phyloP scores from a whole-genome alignment of 2,888 invertebrate genomes.

The Zygothrica quintamaculata region DNA sequence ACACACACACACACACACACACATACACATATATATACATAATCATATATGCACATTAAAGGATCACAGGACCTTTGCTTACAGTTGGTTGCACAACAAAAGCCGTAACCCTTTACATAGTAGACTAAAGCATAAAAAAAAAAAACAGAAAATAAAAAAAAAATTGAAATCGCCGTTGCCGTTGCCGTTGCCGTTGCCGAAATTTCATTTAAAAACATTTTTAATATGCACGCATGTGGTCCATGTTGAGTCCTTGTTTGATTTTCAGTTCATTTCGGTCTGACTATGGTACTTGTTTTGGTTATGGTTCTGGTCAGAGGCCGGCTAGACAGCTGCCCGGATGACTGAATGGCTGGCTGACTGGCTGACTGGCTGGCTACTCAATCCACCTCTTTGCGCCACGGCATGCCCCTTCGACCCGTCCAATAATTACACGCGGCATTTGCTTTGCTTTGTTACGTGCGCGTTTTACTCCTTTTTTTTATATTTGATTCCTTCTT shows the following conservation, averaged over 20 bases:
- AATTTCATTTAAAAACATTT: constrained; percentile 68
- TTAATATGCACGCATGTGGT: constrained; percentile 75
- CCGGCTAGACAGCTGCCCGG: constrained; percentile 65
- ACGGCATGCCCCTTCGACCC: constrained; percentile 25
- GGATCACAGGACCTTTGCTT: constrained; percentile 59
- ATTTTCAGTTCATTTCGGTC: constrained; percentile 69
- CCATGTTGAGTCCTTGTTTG: constrained; percentile 56
- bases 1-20: constrained; percentile 18
- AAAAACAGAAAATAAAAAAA: constrained; percentile 1
- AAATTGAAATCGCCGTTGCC: constrained; percentile 28
- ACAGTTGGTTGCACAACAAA: constrained; percentile 72
- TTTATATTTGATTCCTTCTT: constrained; percentile 35
- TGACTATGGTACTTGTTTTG: constrained; percentile 15
- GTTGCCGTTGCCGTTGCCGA: constrained; percentile 29
- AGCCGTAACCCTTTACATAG: constrained; percentile 64
- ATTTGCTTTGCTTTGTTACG: constrained; percentile 69
- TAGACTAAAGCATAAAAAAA: constrained; percentile 1
- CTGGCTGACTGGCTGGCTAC: constrained; percentile 44
- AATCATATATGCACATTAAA: constrained; percentile 2
- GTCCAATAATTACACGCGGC: constrained; percentile 79
- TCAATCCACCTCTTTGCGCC: constrained; percentile 24
- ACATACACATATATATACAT: constrained; percentile 9
- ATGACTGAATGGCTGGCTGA: constrained; percentile 53
- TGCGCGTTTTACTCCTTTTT: constrained; percentile 37
- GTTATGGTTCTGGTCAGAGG: constrained; percentile 47